Evolutionary conservation across 2,113 vertebrate genomes (phyloP).

Genomic region (Cephalopholis sonnerati): DNA sequence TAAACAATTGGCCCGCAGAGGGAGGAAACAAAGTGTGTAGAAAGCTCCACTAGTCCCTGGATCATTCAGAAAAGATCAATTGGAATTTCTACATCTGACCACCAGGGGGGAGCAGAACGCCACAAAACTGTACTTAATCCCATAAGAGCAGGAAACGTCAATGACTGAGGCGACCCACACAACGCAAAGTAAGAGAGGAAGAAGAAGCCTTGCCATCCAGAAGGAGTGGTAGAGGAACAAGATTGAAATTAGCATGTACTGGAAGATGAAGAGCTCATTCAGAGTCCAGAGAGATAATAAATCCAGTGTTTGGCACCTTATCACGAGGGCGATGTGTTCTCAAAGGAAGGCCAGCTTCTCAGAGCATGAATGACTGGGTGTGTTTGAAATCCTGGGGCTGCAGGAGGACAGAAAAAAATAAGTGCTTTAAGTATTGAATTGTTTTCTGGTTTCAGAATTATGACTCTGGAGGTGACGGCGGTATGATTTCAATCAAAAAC

Average conservation of each 20-base stretch:
- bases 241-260: slow-evolving; percentile 28
- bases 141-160: slow-evolving; percentile 33
- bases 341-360: slow-evolving; percentile 76
- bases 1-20: slow-evolving; percentile 48
- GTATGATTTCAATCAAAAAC: slow-evolving; percentile 3
- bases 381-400: slow-evolving; percentile 95
- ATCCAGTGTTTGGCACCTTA: slow-evolving; percentile 74
- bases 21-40: background rate
- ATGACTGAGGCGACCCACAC: slow-evolving; percentile 36
- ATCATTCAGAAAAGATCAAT: background rate
- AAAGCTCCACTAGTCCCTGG: background rate
- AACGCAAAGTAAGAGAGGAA: slow-evolving; percentile 48
- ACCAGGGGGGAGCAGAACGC: slow-evolving; percentile 73
- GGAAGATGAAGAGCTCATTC: slow-evolving; percentile 59
- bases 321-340: slow-evolving; percentile 22
- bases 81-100: slow-evolving; percentile 42
- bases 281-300: slow-evolving; percentile 25
- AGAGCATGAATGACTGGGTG: slow-evolving; percentile 97
- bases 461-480: background rate
- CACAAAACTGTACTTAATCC: slow-evolving; percentile 28
- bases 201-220: slow-evolving; percentile 18
- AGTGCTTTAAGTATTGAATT: background rate
- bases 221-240: slow-evolving; percentile 3
- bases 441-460: background rate
- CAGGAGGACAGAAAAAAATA: background rate